phyloP scores from a whole-genome alignment of 2,797 vertebrate species.

The Bothrops alternatus region DNA sequence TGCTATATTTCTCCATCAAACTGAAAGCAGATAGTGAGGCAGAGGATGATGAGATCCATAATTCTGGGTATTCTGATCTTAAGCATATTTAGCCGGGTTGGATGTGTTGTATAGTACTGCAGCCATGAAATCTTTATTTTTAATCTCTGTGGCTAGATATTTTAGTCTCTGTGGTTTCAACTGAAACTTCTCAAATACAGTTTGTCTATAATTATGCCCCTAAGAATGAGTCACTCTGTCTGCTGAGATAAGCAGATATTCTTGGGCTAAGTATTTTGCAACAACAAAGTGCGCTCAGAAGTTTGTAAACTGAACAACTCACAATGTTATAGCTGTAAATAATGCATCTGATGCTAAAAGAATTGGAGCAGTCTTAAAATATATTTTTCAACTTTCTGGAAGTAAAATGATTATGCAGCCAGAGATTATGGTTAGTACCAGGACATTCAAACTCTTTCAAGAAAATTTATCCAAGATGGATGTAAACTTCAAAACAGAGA shows the following conservation, averaged over 20 bases:
- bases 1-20: neutral
- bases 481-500: neutral
- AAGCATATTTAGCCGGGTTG: neutral
- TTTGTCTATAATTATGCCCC: slow-evolving; percentile 17
- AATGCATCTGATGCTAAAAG: neutral
- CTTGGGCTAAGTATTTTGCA: neutral
- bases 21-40: neutral
- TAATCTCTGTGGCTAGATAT: neutral
- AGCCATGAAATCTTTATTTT: neutral
- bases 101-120: neutral
- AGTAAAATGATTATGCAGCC: neutral
- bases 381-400: neutral
- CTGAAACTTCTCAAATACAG: neutral
- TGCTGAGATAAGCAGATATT: neutral
- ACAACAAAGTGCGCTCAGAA: neutral
- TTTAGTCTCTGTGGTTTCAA: slow-evolving; percentile 17
- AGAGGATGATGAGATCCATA: neutral
- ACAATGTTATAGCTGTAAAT: neutral
- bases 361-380: neutral
- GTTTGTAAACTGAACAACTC: neutral
- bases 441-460: neutral
- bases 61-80: neutral
- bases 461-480: neutral
- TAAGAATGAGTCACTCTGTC: slow-evolving; percentile 29
- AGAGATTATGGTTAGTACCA: neutral